A percentile compares a stretch with the other conserved stretches of the same genome.
Conservation (phyloP, 2,888 invertebrate genomes). For the Odontocolon sp. region DNA sequence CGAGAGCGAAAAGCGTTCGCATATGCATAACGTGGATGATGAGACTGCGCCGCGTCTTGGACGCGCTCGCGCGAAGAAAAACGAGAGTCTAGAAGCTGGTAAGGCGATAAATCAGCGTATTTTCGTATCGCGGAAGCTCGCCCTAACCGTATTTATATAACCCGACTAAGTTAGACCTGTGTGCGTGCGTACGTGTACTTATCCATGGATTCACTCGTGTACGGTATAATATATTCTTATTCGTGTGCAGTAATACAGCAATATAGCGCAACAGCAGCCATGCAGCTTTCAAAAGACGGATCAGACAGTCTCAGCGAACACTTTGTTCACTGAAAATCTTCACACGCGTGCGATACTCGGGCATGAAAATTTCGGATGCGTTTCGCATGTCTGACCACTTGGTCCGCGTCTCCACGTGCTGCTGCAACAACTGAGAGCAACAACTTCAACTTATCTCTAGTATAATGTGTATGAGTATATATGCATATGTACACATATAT, state of each 20-base stretch:
- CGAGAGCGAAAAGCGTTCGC: background rate
- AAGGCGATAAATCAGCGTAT: slow-evolving; percentile 76
- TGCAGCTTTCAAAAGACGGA: slow-evolving; percentile 28
- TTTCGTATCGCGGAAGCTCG: slow-evolving; percentile 78
- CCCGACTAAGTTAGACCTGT: slow-evolving; percentile 33
- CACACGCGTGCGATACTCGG: slow-evolving; percentile 27
- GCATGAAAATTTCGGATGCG: too few species aligned
- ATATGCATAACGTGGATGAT: too few species aligned
- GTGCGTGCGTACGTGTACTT: slow-evolving; percentile 16
- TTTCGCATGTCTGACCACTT: too few species aligned
- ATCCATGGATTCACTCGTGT: background rate
- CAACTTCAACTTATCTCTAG: slow-evolving; percentile 17
- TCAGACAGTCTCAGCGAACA: slow-evolving; percentile 36
- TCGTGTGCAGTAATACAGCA: background rate
- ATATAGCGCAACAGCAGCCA: background rate
- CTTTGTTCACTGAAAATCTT: slow-evolving; percentile 48
- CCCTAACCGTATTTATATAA: slow-evolving; percentile 73
- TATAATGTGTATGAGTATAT: background rate
- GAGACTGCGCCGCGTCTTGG: background rate
- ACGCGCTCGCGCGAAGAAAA: slow-evolving; percentile 16
- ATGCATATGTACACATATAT: too few species aligned
- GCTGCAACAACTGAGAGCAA: background rate
- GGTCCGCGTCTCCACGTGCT: background rate
- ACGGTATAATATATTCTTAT: background rate
- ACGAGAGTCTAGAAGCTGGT: slow-evolving; percentile 34